These are phyloP conservation scores for Atrina japonica DNA, from an alignment of 2,888 invertebrate genomes.

Conservation along the genomic window DNA sequence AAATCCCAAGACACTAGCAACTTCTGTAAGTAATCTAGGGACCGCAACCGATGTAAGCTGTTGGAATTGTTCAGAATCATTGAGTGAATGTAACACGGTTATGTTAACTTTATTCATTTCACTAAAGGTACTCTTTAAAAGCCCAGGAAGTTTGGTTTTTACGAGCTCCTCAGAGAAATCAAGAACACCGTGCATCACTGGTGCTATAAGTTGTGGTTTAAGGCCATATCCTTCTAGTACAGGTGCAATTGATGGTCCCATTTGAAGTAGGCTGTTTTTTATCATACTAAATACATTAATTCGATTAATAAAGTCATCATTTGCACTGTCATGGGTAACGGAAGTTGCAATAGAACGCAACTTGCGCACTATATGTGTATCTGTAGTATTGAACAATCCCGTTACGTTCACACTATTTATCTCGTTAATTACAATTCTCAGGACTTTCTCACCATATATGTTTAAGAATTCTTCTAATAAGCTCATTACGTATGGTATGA, in stretches of 20 bases:
- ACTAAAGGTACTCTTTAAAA: background rate
- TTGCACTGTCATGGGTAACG: background rate
- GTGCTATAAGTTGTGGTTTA: background rate
- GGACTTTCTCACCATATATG: slow-evolving; percentile 1
- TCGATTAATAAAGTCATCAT: background rate
- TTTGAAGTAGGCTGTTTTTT: background rate
- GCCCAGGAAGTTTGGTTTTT: background rate
- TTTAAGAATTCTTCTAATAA: slow-evolving; percentile 13
- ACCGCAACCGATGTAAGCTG: background rate
- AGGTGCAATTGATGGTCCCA: background rate
- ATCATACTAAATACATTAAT: no score
- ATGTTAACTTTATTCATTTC: slow-evolving; percentile 12
- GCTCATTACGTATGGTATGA: slow-evolving; percentile 2
- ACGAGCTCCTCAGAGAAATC: background rate
- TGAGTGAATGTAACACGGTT: background rate
- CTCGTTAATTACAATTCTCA: slow-evolving; percentile 3
- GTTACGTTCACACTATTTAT: slow-evolving; percentile 13
- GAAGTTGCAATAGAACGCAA: background rate
- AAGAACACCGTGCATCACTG: background rate
- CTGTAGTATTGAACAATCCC: background rate
- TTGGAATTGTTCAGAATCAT: background rate
- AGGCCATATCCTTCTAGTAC: background rate
- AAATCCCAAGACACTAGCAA: slow-evolving; percentile 1
- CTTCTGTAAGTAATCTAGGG: background rate
- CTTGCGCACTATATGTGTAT: no score